These are phyloP conservation scores for Parambassis ranga DNA, from an alignment of 2,797 vertebrate genomes.

Conservation along the genomic window DNA sequence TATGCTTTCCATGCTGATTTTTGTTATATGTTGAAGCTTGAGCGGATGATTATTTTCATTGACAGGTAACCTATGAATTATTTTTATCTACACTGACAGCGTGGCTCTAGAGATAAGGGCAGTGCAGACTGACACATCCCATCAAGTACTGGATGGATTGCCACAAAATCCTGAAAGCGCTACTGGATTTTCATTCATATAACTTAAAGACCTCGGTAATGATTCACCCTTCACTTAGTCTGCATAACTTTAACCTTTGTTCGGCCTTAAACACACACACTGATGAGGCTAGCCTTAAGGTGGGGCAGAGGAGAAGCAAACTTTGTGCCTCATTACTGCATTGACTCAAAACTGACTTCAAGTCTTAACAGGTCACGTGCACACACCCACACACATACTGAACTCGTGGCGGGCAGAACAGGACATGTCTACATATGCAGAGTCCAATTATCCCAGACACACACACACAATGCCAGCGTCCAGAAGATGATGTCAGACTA, in stretches of 20 bases:
- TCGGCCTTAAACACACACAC: neutral
- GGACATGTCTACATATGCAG: neutral
- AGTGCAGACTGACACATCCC: no score
- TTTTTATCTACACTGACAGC: no score
- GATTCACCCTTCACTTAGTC: neutral
- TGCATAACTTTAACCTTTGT: slow-evolving; percentile 10
- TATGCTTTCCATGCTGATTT: neutral
- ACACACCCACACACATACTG: neutral
- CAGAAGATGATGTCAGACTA: neutral
- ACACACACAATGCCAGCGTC: no score
- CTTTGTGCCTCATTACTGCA: neutral
- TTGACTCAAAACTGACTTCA: slow-evolving; percentile 1
- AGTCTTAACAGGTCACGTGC: slow-evolving; percentile 24
- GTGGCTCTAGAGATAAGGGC: no score
- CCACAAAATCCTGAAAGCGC: no score
- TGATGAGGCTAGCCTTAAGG: slow-evolving; percentile 19
- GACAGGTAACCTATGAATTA: no score
- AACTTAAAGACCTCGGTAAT: no score
- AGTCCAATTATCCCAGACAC: neutral
- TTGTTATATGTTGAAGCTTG: neutral
- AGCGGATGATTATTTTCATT: no score
- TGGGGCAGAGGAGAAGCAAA: slow-evolving; percentile 18
- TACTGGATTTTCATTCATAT: no score
- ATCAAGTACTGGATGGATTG: no score
- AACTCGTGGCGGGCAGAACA: neutral